A percentile compares a stretch with the other conserved stretches of the same genome.
Conservation (phyloP, 2,888 invertebrate genomes). For the Drosophila conformis region DNA sequence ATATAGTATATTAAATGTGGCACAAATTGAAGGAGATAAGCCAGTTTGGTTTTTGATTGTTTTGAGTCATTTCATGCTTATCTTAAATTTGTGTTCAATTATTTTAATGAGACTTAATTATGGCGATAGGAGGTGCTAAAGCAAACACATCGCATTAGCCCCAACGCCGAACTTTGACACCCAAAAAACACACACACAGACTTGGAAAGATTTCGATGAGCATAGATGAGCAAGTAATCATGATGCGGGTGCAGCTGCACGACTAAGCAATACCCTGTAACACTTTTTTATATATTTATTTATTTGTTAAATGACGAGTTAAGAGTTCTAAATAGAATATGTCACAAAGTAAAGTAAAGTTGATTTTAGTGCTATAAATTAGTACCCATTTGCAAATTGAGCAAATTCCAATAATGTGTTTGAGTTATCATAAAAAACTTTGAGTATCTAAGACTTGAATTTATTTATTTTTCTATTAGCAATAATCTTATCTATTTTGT, state of each 20-base stretch:
- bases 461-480: background rate
- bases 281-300: background rate
- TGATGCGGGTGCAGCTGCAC: background rate
- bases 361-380: background rate
- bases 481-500: background rate
- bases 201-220: constrained; percentile 20
- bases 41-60: background rate
- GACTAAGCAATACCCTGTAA: constrained; percentile 27
- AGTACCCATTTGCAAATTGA: background rate
- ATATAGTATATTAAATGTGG: constrained; percentile 1
- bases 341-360: background rate
- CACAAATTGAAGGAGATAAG: constrained; percentile 11
- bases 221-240: constrained; percentile 36
- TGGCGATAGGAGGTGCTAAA: constrained; percentile 45
- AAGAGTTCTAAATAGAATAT: background rate
- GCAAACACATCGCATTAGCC: constrained; percentile 55
- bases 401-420: background rate
- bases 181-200: constrained; percentile 15
- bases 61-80: constrained; percentile 20
- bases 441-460: background rate
- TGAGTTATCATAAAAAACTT: background rate
- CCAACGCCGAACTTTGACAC: constrained; percentile 64
- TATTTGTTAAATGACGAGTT: background rate
- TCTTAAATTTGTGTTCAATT: constrained; percentile 39
- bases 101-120: constrained; percentile 65